Conservation (phyloP, 2,888 invertebrate genomes). For the Ormyrus thymus region DNA sequence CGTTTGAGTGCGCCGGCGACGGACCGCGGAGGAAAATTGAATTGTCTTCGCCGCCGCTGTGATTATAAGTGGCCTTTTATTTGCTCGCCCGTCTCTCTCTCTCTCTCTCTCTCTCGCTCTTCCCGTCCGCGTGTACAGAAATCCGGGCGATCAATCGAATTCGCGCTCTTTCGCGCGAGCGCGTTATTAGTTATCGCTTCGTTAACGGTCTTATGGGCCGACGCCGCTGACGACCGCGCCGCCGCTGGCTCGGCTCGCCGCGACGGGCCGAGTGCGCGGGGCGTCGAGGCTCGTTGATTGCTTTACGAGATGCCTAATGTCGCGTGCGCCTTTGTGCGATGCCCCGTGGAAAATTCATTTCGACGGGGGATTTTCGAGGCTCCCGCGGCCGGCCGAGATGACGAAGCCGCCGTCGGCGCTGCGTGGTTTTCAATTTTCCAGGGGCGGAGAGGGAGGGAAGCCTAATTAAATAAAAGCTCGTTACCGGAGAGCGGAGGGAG, state of each 20-base stretch:
- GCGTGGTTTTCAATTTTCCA: too few species aligned
- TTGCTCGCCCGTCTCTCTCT: neutral
- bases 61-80: neutral
- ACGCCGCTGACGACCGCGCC: neutral
- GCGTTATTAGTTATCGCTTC: conserved; percentile 47
- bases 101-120: too few species aligned
- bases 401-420: too few species aligned
- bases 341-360: neutral
- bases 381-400: too few species aligned
- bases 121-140: neutral
- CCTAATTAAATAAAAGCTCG: too few species aligned
- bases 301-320: conserved; percentile 20
- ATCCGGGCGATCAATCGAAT: conserved; percentile 35
- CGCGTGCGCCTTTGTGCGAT: neutral
- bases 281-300: conserved; percentile 30
- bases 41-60: conserved; percentile 21
- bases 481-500: too few species aligned
- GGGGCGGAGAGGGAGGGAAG: too few species aligned
- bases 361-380: too few species aligned
- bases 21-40: conserved; percentile 32
- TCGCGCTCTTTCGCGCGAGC: conserved; percentile 5
- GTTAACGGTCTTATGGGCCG: conserved; percentile 34
- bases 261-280: neutral
- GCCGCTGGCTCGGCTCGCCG: neutral
- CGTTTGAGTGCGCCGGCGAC: conserved; percentile 17